phyloP scores from a whole-genome alignment of 1,140 invertebrate genomes.

The Procambarus virginalis region DNA sequence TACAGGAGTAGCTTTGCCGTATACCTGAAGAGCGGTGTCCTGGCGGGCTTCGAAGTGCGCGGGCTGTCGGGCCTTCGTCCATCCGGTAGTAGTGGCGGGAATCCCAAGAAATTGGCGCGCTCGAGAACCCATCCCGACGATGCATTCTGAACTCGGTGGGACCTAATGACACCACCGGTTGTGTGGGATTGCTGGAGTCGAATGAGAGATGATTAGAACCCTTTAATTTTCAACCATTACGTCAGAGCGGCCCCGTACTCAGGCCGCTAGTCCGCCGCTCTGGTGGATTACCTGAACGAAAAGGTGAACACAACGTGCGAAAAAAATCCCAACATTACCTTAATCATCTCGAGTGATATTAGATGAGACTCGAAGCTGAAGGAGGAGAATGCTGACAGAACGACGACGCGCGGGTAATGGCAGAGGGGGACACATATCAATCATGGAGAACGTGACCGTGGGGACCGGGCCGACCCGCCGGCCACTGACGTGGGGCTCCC shows the following conservation, averaged over 20 bases:
- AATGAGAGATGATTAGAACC: slow-evolving; percentile 69
- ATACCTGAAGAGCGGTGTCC: slow-evolving; percentile 1
- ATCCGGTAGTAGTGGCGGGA: neutral
- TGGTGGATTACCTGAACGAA: slow-evolving; percentile 35
- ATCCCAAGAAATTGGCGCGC: neutral
- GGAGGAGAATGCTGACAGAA: neutral
- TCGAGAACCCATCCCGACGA: slow-evolving; percentile 37
- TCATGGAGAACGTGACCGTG: slow-evolving; percentile 34
- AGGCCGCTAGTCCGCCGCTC: slow-evolving; percentile 21
- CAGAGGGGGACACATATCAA: slow-evolving; percentile 42
- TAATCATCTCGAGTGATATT: slow-evolving; percentile 45
- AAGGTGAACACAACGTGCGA: slow-evolving; percentile 30
- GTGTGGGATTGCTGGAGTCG: slow-evolving; percentile 68
- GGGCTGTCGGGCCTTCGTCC: neutral
- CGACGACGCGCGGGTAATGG: slow-evolving; percentile 27
- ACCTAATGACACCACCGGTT: slow-evolving; percentile 67
- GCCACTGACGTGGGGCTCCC: slow-evolving; percentile 2
- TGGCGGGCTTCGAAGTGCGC: neutral
- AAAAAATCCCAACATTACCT: slow-evolving; percentile 4
- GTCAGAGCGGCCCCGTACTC: slow-evolving; percentile 52
- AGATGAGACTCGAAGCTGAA: slow-evolving; percentile 41
- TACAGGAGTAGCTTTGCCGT: slow-evolving; percentile 30
- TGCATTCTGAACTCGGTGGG: slow-evolving; percentile 41
- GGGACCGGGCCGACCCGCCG: neutral
- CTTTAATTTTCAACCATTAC: slow-evolving; percentile 69